Conservation (phyloP, 2,113 vertebrate species). For the Prietella phreatophila region DNA sequence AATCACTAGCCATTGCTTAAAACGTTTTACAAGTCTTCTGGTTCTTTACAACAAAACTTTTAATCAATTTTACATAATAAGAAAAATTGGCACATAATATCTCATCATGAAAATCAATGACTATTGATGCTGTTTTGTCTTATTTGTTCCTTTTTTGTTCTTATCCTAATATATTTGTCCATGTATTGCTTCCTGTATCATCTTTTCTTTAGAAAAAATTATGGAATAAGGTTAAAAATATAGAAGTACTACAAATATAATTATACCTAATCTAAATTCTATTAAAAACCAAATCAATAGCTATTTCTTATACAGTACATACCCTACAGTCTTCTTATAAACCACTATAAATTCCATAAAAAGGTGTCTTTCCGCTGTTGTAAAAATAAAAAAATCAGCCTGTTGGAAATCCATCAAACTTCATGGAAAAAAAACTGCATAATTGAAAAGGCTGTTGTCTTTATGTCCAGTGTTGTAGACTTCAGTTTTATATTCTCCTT, state of each 20-base stretch:
- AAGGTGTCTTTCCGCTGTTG: neutral
- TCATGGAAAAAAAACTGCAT: neutral
- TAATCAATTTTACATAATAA: neutral
- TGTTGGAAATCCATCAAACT: neutral
- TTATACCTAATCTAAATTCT: neutral
- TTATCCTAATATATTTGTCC: neutral
- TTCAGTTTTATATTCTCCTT: neutral
- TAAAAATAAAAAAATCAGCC: neutral
- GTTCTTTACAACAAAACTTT: neutral
- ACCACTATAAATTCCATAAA: neutral
- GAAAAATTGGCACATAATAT: neutral
- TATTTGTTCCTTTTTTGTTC: neutral
- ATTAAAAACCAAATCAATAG: neutral
- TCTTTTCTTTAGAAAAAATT: neutral
- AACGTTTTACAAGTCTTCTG: neutral
- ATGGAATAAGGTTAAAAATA: neutral
- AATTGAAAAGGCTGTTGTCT: neutral
- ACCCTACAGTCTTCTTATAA: neutral
- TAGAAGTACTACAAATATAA: neutral
- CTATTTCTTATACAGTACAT: neutral
- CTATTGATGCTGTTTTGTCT: neutral
- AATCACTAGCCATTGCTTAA: neutral
- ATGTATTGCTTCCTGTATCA: neutral
- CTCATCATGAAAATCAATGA: neutral
- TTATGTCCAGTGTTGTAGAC: neutral